Evolutionary conservation across 2,113 vertebrate species (phyloP).

Genomic region (Thamnophis sirtalis): DNA sequence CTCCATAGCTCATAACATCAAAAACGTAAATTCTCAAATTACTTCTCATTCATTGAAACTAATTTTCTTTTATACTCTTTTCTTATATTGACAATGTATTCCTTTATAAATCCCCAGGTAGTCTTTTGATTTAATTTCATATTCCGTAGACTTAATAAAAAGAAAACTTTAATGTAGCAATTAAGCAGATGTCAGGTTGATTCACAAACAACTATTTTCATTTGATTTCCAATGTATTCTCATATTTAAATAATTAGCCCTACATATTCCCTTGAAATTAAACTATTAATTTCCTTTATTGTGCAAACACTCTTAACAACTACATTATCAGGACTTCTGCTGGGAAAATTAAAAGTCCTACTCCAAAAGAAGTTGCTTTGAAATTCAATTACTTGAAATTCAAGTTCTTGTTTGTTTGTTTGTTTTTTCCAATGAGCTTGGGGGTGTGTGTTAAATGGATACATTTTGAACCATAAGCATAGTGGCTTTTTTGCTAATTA

Average conservation of each 20-base stretch:
- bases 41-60: not conserved
- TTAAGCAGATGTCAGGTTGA: constrained; percentile 11
- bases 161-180: constrained; percentile 15
- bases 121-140: constrained; percentile 20
- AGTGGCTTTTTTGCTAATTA: not conserved
- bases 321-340: not conserved
- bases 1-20: constrained; percentile 3
- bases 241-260: not conserved
- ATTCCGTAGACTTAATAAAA: constrained; percentile 19
- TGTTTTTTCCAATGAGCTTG: not conserved
- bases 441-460: not conserved
- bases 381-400: not conserved
- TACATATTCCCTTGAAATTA: constrained; percentile 11
- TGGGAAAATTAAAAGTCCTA: not conserved
- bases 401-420: not conserved
- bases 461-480: not conserved
- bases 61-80: constrained; percentile 4
- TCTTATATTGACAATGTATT: constrained; percentile 4
- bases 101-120: not conserved
- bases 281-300: constrained; percentile 22
- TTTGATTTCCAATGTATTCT: not conserved
- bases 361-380: not conserved
- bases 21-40: not conserved
- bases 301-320: not conserved
- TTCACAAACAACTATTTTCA: not conserved